Evolutionary conservation across 1,140 invertebrate genomes (phyloP).

Genomic region (Theocolax elegans): DNA sequence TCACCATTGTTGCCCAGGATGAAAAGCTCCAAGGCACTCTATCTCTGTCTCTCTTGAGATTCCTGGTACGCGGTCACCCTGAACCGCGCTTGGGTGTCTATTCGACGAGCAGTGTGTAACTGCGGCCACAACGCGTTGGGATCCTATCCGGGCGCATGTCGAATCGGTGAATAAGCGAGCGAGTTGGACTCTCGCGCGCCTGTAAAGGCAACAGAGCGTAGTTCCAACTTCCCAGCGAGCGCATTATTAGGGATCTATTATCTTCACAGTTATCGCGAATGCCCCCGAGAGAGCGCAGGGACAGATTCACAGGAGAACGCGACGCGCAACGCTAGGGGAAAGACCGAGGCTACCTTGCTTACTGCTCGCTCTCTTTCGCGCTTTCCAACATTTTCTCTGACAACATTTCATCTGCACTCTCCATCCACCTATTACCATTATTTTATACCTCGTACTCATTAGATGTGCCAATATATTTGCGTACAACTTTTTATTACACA

Average conservation of each 20-base stretch:
- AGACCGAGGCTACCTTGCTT: too few species aligned
- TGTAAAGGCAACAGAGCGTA: slow-evolving; percentile 62
- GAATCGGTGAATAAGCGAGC: slow-evolving; percentile 37
- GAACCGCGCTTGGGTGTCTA: slow-evolving; percentile 50
- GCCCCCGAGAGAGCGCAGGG: background rate
- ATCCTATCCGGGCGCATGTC: slow-evolving; percentile 16
- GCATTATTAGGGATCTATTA: slow-evolving; percentile 42
- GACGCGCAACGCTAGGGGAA: too few species aligned
- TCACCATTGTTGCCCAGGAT: background rate
- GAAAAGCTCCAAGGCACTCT: slow-evolving; percentile 7
- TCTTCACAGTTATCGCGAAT: slow-evolving; percentile 39
- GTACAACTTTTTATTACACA: too few species aligned
- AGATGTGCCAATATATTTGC: too few species aligned
- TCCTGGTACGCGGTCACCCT: slow-evolving; percentile 63
- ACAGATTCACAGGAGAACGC: slow-evolving; percentile 26
- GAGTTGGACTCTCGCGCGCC: slow-evolving; percentile 50
- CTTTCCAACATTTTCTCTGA: too few species aligned
- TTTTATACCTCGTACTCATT: too few species aligned
- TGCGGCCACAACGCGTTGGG: slow-evolving; percentile 34
- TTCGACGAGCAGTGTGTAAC: background rate
- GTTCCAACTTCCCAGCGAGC: slow-evolving; percentile 61
- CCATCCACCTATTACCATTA: too few species aligned
- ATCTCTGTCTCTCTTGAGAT: slow-evolving; percentile 43
- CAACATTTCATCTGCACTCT: too few species aligned
- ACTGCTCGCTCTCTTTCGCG: too few species aligned